Conservation (phyloP, 2,113 vertebrate genomes). For the Myotis davidii region DNA sequence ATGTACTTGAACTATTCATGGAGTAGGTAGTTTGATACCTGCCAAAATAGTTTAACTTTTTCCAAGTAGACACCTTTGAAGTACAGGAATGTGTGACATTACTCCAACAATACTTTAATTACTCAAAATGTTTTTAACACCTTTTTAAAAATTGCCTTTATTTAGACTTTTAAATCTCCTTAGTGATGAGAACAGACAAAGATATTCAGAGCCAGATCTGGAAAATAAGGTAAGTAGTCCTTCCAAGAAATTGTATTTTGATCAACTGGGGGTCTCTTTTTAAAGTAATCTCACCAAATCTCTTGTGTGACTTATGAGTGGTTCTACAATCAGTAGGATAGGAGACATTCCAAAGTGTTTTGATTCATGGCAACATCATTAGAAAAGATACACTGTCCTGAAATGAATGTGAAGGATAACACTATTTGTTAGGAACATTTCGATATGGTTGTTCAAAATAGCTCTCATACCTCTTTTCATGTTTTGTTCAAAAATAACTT, state of each 20-base stretch:
- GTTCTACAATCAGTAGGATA: background rate
- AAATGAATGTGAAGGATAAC: background rate
- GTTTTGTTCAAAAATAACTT: background rate
- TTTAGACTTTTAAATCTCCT: constrained; percentile 2
- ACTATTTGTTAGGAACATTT: background rate
- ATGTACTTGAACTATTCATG: background rate
- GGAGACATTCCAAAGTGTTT: background rate
- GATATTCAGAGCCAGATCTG: background rate
- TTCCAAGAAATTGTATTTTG: background rate
- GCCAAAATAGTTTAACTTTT: background rate
- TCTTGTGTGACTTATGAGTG: background rate
- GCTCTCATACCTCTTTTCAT: background rate
- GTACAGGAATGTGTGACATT: background rate
- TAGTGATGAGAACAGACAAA: background rate
- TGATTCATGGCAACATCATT: background rate
- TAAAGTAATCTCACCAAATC: background rate
- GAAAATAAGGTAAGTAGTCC: background rate
- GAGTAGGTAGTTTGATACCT: background rate
- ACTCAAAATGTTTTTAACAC: constrained; percentile 7
- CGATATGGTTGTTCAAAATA: background rate
- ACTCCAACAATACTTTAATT: background rate
- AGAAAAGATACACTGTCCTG: background rate
- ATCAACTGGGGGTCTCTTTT: background rate
- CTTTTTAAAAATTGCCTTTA: background rate
- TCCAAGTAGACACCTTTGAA: background rate